Evolutionary conservation across 2,888 invertebrate genomes (phyloP), one percentile per base, ranked within the genome.

Genomic region (Limnephilus auricula): DNA sequence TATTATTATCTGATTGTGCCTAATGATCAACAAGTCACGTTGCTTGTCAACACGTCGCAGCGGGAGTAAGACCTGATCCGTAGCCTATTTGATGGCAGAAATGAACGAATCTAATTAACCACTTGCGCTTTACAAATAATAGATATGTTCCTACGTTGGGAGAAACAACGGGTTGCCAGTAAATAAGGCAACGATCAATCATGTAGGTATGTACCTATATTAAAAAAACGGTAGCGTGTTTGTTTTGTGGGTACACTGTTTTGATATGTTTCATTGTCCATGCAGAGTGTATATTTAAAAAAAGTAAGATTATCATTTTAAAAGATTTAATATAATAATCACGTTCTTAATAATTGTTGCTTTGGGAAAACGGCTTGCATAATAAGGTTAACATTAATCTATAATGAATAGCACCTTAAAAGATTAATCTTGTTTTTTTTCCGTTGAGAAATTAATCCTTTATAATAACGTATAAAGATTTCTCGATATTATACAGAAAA

Each of bases 21-120:
- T 86, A 86, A 86, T 86, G 86, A 86, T 50, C 86, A 31, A 45
- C 86, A 45, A 86, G 86, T 86, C 31, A 50, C 50, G 31, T 31
- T 50, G 15, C 31, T 50, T 82, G 82, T 82, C 82, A 82, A 34
- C 34, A 82, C 34, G 10, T 32, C 45, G 45, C 86, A 86, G 86
- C 86, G 50, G 83, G 83, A 65, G 65, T 34, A 34, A 82, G 82
- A 32, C 25, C 12, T 34, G 34, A 82, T 34, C 34, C 32, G 12
- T 50, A 32, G 18, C 31, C 65, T 18, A 86, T 50, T 86, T 86
- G 65, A 6, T 32, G 25, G 65, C 86, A 45, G 31, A 50, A 86
- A 37, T 31, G 86, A 50, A 86, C n/a, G 86, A 86, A 82, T 82
- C 18, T 82, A 82, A 82, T 82, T 82, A 34, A n/a, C 65, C 65